Percentiles rank a stretch among this genome's conserved stretches.
Evolutionary conservation across 2,888 invertebrate genomes (phyloP).

Genomic region (Psococerastis gibbosa): DNA sequence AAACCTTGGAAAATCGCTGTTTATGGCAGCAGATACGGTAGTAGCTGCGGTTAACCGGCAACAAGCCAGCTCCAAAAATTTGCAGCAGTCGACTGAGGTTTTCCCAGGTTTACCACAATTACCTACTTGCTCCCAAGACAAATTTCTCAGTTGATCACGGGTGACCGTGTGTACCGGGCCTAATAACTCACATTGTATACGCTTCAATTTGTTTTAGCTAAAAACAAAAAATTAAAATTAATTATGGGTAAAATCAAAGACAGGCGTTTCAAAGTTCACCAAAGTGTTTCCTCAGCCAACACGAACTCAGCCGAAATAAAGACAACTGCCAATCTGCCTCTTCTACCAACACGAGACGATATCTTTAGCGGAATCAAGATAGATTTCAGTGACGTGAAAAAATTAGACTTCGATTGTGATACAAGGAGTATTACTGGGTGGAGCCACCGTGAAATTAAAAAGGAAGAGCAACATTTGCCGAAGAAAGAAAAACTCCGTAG

Average conservation of each 20-base stretch:
- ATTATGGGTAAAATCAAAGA: background rate
- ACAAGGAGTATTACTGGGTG: background rate
- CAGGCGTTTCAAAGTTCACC: background rate
- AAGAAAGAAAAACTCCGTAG: slow-evolving; percentile 3
- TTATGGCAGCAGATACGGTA: too few relatives aligned
- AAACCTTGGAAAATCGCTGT: too few relatives aligned
- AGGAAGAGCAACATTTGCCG: slow-evolving; percentile 4
- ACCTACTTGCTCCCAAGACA: too few relatives aligned
- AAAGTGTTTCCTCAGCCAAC: background rate
- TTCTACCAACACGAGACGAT: background rate
- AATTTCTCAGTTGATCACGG: too few relatives aligned
- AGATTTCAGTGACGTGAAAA: background rate
- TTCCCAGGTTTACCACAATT: too few relatives aligned
- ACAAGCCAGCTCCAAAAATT: too few relatives aligned
- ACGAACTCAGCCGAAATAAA: background rate
- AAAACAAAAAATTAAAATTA: too few relatives aligned
- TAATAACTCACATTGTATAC: too few relatives aligned
- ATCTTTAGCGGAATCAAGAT: slow-evolving; percentile 4
- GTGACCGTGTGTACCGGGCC: too few relatives aligned
- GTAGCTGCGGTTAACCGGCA: too few relatives aligned
- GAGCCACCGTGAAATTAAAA: background rate
- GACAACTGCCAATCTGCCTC: background rate
- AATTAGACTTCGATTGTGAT: background rate
- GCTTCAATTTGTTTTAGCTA: too few relatives aligned
- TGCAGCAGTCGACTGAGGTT: too few relatives aligned